phyloP scores from a whole-genome alignment of 2,797 vertebrate species.

The Trichosurus vulpecula region DNA sequence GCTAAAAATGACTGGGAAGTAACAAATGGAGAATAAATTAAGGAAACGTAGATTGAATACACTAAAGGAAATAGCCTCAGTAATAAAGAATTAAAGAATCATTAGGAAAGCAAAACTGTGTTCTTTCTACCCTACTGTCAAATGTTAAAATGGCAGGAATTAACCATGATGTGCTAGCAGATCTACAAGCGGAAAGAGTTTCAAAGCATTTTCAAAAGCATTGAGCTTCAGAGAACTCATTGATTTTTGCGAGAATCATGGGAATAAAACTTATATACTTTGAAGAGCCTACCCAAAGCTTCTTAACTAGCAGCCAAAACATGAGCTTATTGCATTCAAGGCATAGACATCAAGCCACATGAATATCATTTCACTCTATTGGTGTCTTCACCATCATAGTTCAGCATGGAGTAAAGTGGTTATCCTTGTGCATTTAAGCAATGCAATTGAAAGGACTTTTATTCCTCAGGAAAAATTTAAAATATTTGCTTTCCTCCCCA shows the following conservation, averaged over 20 bases:
- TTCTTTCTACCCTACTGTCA: slow-evolving; percentile 30
- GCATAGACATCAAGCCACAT: background rate
- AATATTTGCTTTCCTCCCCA: background rate
- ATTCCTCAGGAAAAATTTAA: background rate
- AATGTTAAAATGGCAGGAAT: slow-evolving; percentile 1
- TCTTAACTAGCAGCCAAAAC: slow-evolving; percentile 19
- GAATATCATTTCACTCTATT: background rate
- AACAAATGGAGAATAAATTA: slow-evolving; percentile 40
- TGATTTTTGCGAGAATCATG: slow-evolving; percentile 44
- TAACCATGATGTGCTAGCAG: background rate
- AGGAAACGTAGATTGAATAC: slow-evolving; percentile 30
- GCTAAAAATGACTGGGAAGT: background rate
- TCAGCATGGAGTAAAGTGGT: background rate
- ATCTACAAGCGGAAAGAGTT: slow-evolving; percentile 31
- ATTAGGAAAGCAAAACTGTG: slow-evolving; percentile 42
- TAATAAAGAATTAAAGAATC: slow-evolving; percentile 25
- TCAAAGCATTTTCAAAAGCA: slow-evolving; percentile 35
- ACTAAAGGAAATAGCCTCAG: slow-evolving; percentile 30
- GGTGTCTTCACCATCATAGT: background rate
- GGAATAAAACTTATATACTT: slow-evolving; percentile 42
- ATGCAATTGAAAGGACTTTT: slow-evolving; percentile 33
- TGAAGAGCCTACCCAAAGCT: slow-evolving; percentile 48
- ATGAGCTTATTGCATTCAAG: slow-evolving; percentile 49
- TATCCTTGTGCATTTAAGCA: background rate
- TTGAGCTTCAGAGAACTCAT: slow-evolving; percentile 42